Conservation (phyloP, 2,888 invertebrate genomes). For the Tenthredo livida region DNA sequence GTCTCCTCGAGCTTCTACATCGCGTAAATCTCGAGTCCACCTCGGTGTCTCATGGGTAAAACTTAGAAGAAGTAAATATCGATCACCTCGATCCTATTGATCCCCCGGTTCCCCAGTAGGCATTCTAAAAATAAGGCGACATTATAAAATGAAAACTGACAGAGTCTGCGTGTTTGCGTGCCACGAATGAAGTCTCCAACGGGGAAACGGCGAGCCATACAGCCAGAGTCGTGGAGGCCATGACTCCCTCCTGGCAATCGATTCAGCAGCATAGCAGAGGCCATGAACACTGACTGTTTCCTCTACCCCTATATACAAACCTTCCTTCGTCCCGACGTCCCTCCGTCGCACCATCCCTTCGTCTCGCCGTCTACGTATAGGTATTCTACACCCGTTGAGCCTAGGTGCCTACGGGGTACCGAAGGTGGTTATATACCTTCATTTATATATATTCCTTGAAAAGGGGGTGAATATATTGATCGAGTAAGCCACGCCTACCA, state of each 20-base stretch:
- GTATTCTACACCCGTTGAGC: constrained; percentile 31
- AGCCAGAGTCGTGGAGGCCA: constrained; percentile 56
- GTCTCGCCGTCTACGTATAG: constrained; percentile 28
- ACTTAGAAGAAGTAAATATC: neutral
- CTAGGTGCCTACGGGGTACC: constrained; percentile 23
- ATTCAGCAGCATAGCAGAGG: constrained; percentile 45
- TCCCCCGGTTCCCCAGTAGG: neutral
- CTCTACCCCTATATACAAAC: constrained; percentile 36
- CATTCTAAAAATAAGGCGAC: constrained; percentile 27
- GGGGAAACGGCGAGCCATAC: constrained; percentile 56
- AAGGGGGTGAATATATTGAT: constrained; percentile 70
- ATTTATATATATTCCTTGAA: constrained; percentile 22
- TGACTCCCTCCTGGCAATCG: constrained; percentile 56
- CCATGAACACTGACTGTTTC: constrained; percentile 47
- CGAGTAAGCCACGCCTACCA: constrained; percentile 53
- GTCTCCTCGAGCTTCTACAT: neutral
- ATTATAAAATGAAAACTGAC: constrained; percentile 34
- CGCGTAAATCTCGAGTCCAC: neutral
- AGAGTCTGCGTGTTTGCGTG: constrained; percentile 57
- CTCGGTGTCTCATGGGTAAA: neutral
- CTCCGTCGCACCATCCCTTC: constrained; percentile 9
- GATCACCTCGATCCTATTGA: constrained; percentile 20
- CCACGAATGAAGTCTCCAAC: constrained; percentile 70
- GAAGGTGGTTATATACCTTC: constrained; percentile 10
- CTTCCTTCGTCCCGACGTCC: neutral